These are phyloP conservation scores for Beroe ovata DNA, from an alignment of 37 sponge, comb jelly and placozoan species.

Conservation along the genomic window DNA sequence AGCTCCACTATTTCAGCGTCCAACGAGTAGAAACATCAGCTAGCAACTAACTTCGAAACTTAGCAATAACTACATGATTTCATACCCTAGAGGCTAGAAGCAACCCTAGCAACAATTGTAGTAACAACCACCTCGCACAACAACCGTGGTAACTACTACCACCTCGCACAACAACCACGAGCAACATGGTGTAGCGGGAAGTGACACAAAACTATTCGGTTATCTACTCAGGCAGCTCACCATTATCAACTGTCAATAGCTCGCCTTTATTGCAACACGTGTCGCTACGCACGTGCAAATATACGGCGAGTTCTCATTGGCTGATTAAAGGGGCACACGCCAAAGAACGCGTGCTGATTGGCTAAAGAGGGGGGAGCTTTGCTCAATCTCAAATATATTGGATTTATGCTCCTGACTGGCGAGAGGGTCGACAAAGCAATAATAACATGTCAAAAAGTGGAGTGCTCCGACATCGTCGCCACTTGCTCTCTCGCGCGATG, in stretches of 20 bases:
- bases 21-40: too few relatives aligned
- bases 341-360: not conserved
- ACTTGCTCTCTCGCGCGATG: too few relatives aligned
- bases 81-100: too few relatives aligned
- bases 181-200: too few relatives aligned
- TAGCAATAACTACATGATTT: too few relatives aligned
- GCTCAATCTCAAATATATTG: not conserved
- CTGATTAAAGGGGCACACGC: not conserved
- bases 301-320: not conserved
- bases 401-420: not conserved
- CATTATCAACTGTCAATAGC: conserved; percentile 57
- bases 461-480: too few relatives aligned
- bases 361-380: not conserved
- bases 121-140: too few relatives aligned
- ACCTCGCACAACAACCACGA: too few relatives aligned
- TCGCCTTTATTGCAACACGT: conserved; percentile 29
- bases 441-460: conserved; percentile 66
- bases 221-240: not conserved
- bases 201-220: not conserved
- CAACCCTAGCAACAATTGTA: too few relatives aligned
- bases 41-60: too few relatives aligned
- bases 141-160: too few relatives aligned
- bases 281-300: not conserved
- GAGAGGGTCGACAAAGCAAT: not conserved
- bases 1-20: too few relatives aligned